phyloP scores from a whole-genome alignment of 2,888 invertebrate species.

The Ochropleura plecta region DNA sequence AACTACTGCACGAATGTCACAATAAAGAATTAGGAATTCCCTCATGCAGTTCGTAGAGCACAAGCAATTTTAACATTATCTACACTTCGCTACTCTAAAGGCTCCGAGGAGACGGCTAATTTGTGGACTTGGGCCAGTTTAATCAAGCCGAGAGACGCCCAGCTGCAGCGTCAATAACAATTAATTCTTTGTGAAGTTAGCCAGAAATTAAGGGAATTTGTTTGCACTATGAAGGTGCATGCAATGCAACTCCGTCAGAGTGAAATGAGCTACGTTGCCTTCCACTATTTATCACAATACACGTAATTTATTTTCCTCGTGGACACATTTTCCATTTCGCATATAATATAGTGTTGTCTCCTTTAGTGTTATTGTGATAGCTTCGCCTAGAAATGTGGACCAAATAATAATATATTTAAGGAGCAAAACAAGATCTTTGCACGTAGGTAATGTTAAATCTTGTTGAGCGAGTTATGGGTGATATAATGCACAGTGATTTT shows the following conservation, averaged over 20 bases:
- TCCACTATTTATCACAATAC: conserved; percentile 47
- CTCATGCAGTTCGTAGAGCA: conserved; percentile 19
- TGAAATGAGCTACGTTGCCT: conserved; percentile 31
- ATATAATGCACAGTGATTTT: too few relatives aligned
- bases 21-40: conserved; percentile 21
- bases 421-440: conserved; percentile 41
- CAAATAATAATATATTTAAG: conserved; percentile 51
- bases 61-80: conserved; percentile 39
- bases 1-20: neutral
- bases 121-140: conserved; percentile 56
- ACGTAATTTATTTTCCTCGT: conserved; percentile 56
- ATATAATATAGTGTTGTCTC: conserved; percentile 42
- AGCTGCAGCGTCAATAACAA: conserved; percentile 59
- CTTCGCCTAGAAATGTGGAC: conserved; percentile 38
- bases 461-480: too few relatives aligned
- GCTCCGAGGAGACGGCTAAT: conserved; percentile 47
- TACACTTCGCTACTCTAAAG: conserved; percentile 25
- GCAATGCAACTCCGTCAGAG: conserved; percentile 14
- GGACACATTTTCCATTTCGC: conserved; percentile 57
- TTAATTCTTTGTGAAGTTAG: conserved; percentile 52
- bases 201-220: conserved; percentile 35
- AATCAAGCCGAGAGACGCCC: conserved; percentile 55
- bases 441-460: conserved; percentile 29
- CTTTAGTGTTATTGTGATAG: conserved; percentile 48
- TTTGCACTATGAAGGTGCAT: conserved; percentile 35